Conservation (phyloP, 2,113 vertebrate genomes). For the Mormyrus lacerda region DNA sequence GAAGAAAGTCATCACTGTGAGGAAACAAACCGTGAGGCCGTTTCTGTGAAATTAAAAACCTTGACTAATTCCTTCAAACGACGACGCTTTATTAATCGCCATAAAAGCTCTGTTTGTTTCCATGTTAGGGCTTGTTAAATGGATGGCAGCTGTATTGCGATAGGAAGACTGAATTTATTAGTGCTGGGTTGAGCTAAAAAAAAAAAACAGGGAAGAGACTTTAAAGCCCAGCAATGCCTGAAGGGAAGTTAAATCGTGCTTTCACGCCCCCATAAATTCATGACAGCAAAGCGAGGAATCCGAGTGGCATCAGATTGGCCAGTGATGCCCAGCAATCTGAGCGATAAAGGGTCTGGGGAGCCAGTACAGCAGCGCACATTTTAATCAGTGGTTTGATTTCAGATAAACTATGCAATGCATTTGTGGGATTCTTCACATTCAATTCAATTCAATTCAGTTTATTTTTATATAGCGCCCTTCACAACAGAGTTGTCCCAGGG, state of each 20-base stretch:
- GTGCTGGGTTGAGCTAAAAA: neutral
- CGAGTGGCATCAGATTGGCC: neutral
- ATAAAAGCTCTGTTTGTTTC: neutral
- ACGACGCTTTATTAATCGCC: neutral
- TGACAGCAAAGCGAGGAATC: neutral
- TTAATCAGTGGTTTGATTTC: neutral
- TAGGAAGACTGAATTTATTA: neutral
- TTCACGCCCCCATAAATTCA: neutral
- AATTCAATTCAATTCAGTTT: too few species aligned
- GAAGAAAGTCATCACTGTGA: neutral
- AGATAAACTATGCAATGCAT: neutral
- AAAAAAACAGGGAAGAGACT: neutral
- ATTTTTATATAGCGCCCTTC: too few species aligned
- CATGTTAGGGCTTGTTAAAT: neutral
- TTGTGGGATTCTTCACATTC: too few species aligned
- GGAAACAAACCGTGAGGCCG: neutral
- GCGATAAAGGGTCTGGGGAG: neutral
- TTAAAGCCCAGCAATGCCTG: neutral
- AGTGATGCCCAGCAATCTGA: neutral
- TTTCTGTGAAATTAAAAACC: conserved; percentile 17
- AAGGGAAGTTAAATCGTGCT: neutral
- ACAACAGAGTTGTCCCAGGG: too few species aligned
- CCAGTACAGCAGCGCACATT: neutral
- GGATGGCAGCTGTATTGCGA: too few species aligned
- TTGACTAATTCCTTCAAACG: conserved; percentile 9